Conservation (phyloP, 2,113 vertebrate genomes). For the Ceuthmochares aereus region DNA sequence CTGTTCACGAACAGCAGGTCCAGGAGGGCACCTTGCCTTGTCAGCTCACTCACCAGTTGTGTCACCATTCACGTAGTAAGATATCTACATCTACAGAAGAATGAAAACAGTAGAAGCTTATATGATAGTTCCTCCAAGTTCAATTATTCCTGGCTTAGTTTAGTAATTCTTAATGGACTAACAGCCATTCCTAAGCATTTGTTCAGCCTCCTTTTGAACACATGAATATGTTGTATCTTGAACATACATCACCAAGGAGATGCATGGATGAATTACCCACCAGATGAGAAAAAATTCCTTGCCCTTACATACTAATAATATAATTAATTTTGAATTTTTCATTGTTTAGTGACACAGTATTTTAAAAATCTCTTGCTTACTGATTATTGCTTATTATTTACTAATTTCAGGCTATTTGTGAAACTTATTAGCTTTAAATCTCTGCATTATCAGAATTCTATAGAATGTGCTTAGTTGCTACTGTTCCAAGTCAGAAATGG, state of each 20-base stretch:
- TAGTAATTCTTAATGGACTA: background rate
- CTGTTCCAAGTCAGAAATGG: background rate
- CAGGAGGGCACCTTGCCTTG: no score
- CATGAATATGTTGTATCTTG: background rate
- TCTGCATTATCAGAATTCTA: background rate
- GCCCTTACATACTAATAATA: background rate
- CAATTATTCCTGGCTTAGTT: background rate
- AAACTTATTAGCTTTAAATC: background rate
- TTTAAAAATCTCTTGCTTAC: background rate
- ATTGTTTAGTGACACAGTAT: background rate
- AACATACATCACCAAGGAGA: no score
- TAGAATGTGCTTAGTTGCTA: background rate
- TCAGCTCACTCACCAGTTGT: no score
- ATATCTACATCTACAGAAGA: background rate
- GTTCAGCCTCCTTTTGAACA: background rate
- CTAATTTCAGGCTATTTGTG: background rate
- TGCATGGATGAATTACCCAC: rapidly evolving
- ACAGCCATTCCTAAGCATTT: background rate
- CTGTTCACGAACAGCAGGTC: no score
- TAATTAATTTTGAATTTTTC: background rate
- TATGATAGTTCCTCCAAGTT: background rate
- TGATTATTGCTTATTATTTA: background rate
- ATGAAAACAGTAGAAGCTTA: background rate
- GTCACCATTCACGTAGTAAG: no score
- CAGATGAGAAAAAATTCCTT: background rate